Conservation (phyloP, 2,113 vertebrate species). For the Cryptotis parvus region DNA sequence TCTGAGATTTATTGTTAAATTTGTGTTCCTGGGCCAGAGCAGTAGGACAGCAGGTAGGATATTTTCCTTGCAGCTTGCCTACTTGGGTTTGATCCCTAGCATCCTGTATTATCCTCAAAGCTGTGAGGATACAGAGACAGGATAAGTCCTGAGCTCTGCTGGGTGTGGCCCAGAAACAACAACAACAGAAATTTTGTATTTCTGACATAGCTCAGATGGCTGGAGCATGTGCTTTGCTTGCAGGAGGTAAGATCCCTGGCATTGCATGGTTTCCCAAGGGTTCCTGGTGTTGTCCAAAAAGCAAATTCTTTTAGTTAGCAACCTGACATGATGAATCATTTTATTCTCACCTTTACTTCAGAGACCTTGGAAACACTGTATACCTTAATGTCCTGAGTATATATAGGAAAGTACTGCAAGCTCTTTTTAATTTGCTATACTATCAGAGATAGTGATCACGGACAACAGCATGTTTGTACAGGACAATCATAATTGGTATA, state of each 20-base stretch:
- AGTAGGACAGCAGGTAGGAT: no score
- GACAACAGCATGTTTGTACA: background rate
- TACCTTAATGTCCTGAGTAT: background rate
- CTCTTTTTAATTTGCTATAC: constrained; percentile 19
- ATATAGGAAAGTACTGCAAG: background rate
- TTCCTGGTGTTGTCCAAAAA: background rate
- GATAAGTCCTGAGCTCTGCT: no score
- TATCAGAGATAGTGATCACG: background rate
- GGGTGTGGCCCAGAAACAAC: no score
- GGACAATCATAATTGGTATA: background rate
- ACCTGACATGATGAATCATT: constrained; percentile 7
- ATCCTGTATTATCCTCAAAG: no score
- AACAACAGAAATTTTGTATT: no score
- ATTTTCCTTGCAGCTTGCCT: no score
- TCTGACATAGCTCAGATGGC: no score
- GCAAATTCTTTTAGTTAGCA: constrained; percentile 37
- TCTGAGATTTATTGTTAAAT: background rate
- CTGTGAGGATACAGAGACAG: no score
- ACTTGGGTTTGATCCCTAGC: no score
- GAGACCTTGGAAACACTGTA: constrained; percentile 43
- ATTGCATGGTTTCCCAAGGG: no score
- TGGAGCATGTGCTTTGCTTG: no score
- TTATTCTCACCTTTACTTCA: constrained; percentile 42
- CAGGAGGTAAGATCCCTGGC: no score
- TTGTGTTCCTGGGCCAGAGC: background rate